Evolutionary conservation across 2,888 invertebrate genomes (phyloP).

Genomic region (Endomychus coccineus): DNA sequence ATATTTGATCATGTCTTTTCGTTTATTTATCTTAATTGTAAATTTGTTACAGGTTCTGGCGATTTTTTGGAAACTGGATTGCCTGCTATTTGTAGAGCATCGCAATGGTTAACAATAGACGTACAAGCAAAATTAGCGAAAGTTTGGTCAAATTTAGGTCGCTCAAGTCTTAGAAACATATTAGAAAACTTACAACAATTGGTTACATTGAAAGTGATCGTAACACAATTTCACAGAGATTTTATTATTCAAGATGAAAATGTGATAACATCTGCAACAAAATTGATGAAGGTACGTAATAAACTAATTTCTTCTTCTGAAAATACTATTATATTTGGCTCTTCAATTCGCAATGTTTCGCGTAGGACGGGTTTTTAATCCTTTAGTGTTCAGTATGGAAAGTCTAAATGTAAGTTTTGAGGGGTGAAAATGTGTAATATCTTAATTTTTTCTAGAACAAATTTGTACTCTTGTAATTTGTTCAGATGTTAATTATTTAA

Average conservation of each 20-base stretch:
- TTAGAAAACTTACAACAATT: constrained; percentile 79
- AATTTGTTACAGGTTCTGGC: constrained; percentile 48
- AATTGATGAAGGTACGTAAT: constrained; percentile 84
- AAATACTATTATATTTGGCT: background rate
- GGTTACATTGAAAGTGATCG: constrained; percentile 77
- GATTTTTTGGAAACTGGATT: constrained; percentile 79
- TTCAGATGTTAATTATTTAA: no score
- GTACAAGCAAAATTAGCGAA: constrained; percentile 75
- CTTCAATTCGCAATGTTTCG: background rate
- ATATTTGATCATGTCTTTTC: no score
- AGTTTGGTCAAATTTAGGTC: constrained; percentile 62
- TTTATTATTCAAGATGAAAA: constrained; percentile 80
- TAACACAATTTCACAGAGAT: constrained; percentile 62
- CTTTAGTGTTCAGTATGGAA: no score
- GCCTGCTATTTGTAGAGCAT: constrained; percentile 70
- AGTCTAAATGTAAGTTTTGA: no score
- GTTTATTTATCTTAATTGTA: no score
- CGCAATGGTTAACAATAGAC: constrained; percentile 62
- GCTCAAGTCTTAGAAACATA: constrained; percentile 53
- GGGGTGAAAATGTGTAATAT: no score
- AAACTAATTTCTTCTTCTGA: no score
- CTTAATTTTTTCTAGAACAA: no score
- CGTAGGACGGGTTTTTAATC: no score
- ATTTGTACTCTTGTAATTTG: no score
- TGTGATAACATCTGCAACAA: constrained; percentile 75